phyloP scores from a whole-genome alignment of 2,888 invertebrate species.

The Terebella lapidaria region DNA sequence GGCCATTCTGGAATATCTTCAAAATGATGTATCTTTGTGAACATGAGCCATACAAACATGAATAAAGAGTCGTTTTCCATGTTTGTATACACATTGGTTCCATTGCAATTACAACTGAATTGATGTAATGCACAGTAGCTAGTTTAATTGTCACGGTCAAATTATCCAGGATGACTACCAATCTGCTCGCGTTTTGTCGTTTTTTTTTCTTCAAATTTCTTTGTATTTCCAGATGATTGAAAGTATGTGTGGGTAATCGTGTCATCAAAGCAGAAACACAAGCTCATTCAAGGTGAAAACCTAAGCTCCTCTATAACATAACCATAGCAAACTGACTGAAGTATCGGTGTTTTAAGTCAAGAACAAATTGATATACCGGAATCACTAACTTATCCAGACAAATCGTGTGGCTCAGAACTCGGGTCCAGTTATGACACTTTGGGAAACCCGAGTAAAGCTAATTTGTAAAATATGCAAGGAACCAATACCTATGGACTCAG shows the following conservation, averaged over 20 bases:
- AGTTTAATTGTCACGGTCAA: not conserved
- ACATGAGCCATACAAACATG: not conserved
- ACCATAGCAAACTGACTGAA: not conserved
- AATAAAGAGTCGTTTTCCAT: not conserved
- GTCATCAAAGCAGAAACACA: not conserved
- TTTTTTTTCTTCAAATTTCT: too few species aligned
- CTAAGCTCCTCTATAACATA: not conserved
- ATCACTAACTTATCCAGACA: not conserved
- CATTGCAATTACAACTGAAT: not conserved
- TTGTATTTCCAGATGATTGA: not conserved
- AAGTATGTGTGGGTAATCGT: not conserved
- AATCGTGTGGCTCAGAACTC: not conserved
- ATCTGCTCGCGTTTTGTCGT: too few species aligned
- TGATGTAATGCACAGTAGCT: not conserved
- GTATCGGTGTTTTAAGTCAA: not conserved
- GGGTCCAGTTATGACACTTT: not conserved
- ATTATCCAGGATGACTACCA: not conserved
- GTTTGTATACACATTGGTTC: not conserved
- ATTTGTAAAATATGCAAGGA: not conserved
- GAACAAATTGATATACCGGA: not conserved
- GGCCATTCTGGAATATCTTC: not conserved
- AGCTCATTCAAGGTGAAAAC: not conserved
- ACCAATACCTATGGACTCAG: not conserved
- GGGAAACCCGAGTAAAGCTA: not conserved
- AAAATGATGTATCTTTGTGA: not conserved